A percentile compares a stretch with the other conserved stretches of the same genome.
Evolutionary conservation across 2,113 vertebrate genomes (phyloP).

Genomic region (Rhinopomastus cyanomelas): DNA sequence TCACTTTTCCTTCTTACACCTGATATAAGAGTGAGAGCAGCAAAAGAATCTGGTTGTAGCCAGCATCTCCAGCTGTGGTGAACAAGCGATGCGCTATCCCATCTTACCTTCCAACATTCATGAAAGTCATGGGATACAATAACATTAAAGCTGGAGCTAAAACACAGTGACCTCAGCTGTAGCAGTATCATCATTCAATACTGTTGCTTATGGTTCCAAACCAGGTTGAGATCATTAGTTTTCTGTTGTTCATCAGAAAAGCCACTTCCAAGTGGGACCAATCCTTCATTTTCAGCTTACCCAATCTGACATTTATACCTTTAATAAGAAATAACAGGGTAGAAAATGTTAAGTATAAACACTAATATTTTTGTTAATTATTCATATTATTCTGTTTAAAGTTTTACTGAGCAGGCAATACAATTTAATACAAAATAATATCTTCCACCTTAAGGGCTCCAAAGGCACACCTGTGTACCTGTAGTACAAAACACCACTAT

Average conservation of each 20-base stretch:
- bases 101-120: background rate
- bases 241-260: background rate
- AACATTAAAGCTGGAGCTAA: background rate
- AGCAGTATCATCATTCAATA: background rate
- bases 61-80: background rate
- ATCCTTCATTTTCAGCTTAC: background rate
- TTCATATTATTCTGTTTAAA: background rate
- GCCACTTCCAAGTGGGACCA: background rate
- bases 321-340: background rate
- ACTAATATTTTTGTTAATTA: background rate
- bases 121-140: background rate
- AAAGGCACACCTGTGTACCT: background rate
- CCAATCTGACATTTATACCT: background rate
- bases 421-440: background rate
- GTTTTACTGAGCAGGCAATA: background rate
- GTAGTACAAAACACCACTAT: background rate
- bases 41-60: background rate
- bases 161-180: background rate
- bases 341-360: background rate
- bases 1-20: background rate
- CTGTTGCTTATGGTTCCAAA: background rate
- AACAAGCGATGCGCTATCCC: background rate
- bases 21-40: background rate
- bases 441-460: background rate
- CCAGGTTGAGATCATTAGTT: background rate